Evolutionary conservation across 2,797 vertebrate species (phyloP).

Genomic region (Oreortyx pictus): DNA sequence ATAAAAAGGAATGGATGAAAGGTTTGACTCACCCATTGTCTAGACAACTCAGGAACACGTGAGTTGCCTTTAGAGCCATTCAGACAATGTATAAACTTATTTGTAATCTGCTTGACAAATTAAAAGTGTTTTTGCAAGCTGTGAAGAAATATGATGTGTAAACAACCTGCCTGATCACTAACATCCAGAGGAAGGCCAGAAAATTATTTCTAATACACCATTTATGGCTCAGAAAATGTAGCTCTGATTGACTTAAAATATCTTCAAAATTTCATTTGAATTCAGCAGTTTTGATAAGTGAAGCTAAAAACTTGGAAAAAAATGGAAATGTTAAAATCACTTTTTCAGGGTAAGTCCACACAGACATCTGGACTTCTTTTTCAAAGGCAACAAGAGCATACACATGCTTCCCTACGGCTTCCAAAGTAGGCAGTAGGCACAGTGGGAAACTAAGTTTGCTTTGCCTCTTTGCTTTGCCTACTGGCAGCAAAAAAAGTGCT

Average conservation of each 20-base stretch:
- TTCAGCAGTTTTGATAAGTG: conserved; percentile 5
- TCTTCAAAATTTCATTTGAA: not conserved
- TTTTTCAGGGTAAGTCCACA: not conserved
- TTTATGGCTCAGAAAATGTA: not conserved
- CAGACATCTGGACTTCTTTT: not conserved
- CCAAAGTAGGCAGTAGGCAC: not conserved
- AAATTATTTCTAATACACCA: not conserved
- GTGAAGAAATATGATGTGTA: not conserved
- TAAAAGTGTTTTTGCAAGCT: not conserved
- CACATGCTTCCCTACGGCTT: not conserved
- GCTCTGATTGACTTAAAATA: not conserved
- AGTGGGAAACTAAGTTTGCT: not conserved
- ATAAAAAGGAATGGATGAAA: conserved; percentile 58
- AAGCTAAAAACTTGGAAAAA: not conserved
- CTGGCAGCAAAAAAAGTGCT: fast-evolving
- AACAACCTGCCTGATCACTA: not conserved
- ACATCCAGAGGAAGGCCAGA: not conserved
- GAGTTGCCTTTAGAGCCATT: conserved; percentile 54
- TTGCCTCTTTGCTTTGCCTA: not conserved
- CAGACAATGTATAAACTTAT: conserved; percentile 19
- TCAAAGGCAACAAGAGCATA: not conserved
- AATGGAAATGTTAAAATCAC: not conserved
- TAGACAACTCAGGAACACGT: conserved; percentile 61
- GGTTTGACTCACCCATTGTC: conserved; percentile 49
- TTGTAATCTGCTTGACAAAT: conserved; percentile 41